Evolutionary conservation across 2,888 invertebrate genomes (phyloP).

Genomic region (Axea sp.): DNA sequence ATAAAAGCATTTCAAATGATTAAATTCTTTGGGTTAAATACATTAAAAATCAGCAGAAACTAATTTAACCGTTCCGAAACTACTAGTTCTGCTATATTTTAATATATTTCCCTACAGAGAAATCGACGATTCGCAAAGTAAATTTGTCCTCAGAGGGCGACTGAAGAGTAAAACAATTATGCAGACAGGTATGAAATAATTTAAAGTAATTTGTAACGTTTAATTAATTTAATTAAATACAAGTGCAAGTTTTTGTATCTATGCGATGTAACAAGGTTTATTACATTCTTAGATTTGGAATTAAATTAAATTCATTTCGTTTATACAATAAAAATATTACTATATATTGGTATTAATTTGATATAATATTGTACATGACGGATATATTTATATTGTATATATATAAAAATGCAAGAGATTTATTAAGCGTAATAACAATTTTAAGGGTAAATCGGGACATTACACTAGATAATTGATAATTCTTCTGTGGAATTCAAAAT

Average conservation of each 20-base stretch:
- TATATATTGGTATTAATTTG: conserved; percentile 23
- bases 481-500: conserved; percentile 3
- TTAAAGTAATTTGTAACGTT: conserved; percentile 47
- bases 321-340: conserved; percentile 45
- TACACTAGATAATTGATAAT: conserved; percentile 19
- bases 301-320: conserved; percentile 22
- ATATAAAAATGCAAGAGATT: conserved; percentile 47
- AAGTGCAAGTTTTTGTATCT: conserved; percentile 40
- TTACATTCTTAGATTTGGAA: conserved; percentile 41
- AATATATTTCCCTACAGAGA: no score
- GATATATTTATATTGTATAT: conserved; percentile 26
- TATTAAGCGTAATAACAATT: conserved; percentile 46
- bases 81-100: no score
- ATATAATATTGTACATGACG: conserved; percentile 29
- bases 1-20: no score
- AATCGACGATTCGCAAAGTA: no score
- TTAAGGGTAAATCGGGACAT: conserved; percentile 27
- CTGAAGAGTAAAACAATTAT: no score
- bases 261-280: conserved; percentile 43
- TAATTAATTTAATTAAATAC: conserved; percentile 55
- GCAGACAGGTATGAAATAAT: conserved; percentile 38
- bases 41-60: no score
- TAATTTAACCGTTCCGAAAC: no score
- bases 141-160: no score
- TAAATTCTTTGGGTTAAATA: no score